Evolutionary conservation across 2,888 invertebrate genomes (phyloP).

Genomic region (Orthonevra nobilis): DNA sequence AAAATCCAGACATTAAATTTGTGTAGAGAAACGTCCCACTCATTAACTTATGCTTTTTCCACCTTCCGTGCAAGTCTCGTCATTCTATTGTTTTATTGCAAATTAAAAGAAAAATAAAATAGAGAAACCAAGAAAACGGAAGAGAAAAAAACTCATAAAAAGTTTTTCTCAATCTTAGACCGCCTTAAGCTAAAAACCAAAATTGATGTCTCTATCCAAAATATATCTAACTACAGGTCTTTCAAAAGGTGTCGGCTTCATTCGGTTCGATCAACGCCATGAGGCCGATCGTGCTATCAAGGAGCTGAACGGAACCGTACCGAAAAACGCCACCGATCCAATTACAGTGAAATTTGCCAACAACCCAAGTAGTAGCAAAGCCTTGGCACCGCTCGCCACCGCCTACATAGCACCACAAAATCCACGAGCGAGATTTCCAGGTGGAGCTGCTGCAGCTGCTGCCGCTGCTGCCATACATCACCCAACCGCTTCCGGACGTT

Average conservation of each 20-base stretch:
- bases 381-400: constrained; percentile 90
- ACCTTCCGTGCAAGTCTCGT: constrained; percentile 8
- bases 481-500: constrained; percentile 78
- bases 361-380: constrained; percentile 93
- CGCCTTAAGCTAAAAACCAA: constrained; percentile 58
- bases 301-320: constrained; percentile 94
- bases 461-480: constrained; percentile 80
- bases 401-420: constrained; percentile 90
- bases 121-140: constrained; percentile 15
- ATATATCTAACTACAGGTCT: constrained; percentile 83
- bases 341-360: constrained; percentile 98
- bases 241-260: constrained; percentile 97
- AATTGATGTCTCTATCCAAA: constrained; percentile 61
- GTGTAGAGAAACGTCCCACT: constrained; percentile 10
- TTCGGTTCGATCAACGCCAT: constrained; percentile 94
- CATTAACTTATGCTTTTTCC: constrained; percentile 40
- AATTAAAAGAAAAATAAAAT: constrained; percentile 15
- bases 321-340: constrained; percentile 93
- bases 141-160: too few species aligned
- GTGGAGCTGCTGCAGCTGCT: constrained; percentile 82
- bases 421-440: constrained; percentile 88
- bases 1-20: constrained; percentile 66
- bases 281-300: constrained; percentile 96
- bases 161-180: constrained; percentile 27
- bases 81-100: constrained; percentile 26